A percentile compares a stretch with the other conserved stretches of the same genome.
Evolutionary conservation across 92 coral and sea anemone genomes (phyloP).

Genomic region (Micromussa lordhowensis): DNA sequence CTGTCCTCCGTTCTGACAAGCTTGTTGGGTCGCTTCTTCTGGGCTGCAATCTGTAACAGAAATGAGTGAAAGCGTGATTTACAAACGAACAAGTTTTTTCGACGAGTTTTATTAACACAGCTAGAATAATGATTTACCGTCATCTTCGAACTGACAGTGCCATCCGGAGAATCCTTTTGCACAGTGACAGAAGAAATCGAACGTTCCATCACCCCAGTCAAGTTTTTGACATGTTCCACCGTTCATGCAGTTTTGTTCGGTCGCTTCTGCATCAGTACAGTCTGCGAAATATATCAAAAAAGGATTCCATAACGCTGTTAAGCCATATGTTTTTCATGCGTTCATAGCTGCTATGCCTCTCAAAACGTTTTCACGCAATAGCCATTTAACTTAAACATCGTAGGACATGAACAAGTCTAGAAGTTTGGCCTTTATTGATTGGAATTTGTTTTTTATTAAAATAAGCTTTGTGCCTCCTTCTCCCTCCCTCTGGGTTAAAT

Average conservation of each 20-base stretch:
- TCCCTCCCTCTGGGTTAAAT: no score
- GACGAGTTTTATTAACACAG: no score
- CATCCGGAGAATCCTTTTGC: background rate
- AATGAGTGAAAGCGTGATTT: background rate
- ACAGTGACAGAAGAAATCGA: background rate
- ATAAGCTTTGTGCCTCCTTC: no score
- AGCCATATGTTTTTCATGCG: no score
- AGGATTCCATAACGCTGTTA: no score
- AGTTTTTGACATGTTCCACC: background rate
- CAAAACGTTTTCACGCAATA: no score
- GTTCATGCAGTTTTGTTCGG: background rate
- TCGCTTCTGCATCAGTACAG: background rate
- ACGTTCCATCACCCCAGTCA: background rate
- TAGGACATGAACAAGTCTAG: no score
- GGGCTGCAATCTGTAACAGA: background rate
- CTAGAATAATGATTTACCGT: background rate
- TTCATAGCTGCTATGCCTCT: no score
- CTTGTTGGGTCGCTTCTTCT: background rate
- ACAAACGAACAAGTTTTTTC: no score
- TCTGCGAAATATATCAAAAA: background rate
- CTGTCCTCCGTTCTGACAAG: background rate
- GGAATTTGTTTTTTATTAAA: no score
- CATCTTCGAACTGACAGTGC: background rate
- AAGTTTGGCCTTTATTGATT: no score
- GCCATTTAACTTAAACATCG: no score